phyloP scores from a whole-genome alignment of 2,797 vertebrate species.

The Apodemus agrarius region DNA sequence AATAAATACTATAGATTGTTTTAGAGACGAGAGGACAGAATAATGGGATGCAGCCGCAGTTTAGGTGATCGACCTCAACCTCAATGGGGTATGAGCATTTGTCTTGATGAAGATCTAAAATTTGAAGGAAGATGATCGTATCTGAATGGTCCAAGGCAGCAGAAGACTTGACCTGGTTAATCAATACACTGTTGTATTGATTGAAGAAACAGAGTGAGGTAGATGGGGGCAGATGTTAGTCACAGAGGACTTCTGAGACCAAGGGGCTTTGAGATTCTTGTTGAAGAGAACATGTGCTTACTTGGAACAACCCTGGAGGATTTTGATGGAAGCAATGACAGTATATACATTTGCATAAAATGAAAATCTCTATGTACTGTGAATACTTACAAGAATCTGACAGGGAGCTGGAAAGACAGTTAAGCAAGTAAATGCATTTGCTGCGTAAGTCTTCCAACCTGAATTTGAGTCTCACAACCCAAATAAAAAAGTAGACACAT shows the following conservation, averaged over 20 bases:
- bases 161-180: background rate
- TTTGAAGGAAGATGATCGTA: background rate
- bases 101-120: background rate
- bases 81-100: too few relatives aligned
- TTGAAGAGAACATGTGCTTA: background rate
- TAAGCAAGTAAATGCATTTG: background rate
- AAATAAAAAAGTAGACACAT: background rate
- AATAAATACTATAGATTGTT: background rate
- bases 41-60: background rate
- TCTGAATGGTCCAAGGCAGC: background rate
- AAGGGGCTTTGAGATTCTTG: background rate
- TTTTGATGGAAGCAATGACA: background rate
- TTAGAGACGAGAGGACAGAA: background rate
- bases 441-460: background rate
- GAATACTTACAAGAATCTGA: background rate
- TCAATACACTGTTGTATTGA: background rate
- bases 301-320: background rate
- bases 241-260: background rate
- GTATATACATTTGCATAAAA: background rate
- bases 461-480: background rate
- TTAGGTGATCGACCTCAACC: too few relatives aligned
- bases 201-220: too few relatives aligned
- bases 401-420: background rate
- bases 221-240: background rate
- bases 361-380: background rate